A percentile compares a stretch with the other conserved stretches of the same genome.
Conservation (phyloP, 2,888 invertebrate genomes). For the Taphrorychus bicolor region DNA sequence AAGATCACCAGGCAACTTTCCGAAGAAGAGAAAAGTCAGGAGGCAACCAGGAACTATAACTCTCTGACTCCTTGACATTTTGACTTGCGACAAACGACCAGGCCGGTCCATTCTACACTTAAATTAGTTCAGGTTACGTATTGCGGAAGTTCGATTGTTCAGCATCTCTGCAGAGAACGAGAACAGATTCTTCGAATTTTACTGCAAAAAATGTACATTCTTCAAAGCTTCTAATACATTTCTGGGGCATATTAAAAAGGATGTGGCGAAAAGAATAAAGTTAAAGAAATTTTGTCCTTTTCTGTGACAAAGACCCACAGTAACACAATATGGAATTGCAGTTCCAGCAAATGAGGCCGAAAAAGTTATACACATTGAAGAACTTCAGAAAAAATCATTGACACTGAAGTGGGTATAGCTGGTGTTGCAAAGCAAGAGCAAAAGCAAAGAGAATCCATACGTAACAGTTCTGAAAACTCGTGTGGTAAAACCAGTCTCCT, state of each 20-base stretch:
- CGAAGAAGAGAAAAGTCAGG: slow-evolving; percentile 37
- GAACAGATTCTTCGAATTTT: too few relatives aligned
- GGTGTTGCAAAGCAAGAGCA: slow-evolving; percentile 54
- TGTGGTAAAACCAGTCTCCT: slow-evolving; percentile 33
- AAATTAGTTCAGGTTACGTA: too few relatives aligned
- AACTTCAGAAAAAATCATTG: slow-evolving; percentile 48
- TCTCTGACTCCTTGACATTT: slow-evolving; percentile 58
- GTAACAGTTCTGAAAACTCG: slow-evolving; percentile 24
- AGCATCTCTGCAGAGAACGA: too few relatives aligned
- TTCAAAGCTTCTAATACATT: too few relatives aligned
- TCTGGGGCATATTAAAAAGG: too few relatives aligned
- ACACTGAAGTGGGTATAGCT: slow-evolving; percentile 50
- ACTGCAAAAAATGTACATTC: too few relatives aligned
- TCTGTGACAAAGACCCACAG: slow-evolving; percentile 48
- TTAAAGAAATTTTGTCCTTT: slow-evolving; percentile 53
- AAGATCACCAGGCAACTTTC: slow-evolving; percentile 39
- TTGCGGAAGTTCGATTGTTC: too few relatives aligned
- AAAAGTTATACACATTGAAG: slow-evolving; percentile 44
- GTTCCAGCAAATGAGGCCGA: slow-evolving; percentile 44
- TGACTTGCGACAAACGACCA: slow-evolving; percentile 53
- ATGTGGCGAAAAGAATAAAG: too few relatives aligned
- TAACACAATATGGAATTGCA: slow-evolving; percentile 47
- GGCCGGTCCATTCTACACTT: too few relatives aligned
- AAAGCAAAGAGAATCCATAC: slow-evolving; percentile 43
- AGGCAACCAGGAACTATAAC: slow-evolving; percentile 45